Percentiles rank a stretch among this genome's conserved stretches.
These are phyloP conservation scores for Drosophila malerkotliana DNA, from an alignment of 1,140 invertebrate species.

Conservation along the genomic window DNA sequence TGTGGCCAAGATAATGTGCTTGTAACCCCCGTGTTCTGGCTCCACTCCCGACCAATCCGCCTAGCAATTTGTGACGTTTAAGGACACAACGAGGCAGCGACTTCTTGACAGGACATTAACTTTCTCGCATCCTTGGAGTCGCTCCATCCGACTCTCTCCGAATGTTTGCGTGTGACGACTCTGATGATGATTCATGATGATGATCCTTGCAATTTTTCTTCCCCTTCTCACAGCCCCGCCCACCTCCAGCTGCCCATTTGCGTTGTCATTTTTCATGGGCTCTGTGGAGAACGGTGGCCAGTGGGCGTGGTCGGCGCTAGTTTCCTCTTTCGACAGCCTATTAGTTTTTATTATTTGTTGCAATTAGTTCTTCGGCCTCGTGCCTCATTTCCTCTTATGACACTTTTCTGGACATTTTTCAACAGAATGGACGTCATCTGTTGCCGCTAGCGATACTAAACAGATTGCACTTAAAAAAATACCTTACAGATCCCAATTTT, in stretches of 20 bases:
- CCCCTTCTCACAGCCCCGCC: neutral
- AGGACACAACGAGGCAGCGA: constrained; percentile 75
- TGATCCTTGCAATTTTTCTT: constrained; percentile 71
- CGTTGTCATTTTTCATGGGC: constrained; percentile 72
- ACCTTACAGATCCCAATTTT: too few species aligned
- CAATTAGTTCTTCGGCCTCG: constrained; percentile 71
- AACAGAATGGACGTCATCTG: constrained; percentile 76
- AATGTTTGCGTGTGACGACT: constrained; percentile 54
- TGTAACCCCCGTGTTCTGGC: constrained; percentile 37
- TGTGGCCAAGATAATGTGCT: constrained; percentile 59
- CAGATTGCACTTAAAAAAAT: neutral
- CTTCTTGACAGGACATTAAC: constrained; percentile 81
- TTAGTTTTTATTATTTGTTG: constrained; percentile 82
- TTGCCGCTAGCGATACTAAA: constrained; percentile 53
- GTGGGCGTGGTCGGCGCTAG: constrained; percentile 10
- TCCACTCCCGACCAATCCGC: constrained; percentile 1
- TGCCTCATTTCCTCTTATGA: constrained; percentile 56
- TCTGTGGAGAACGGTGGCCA: constrained; percentile 15
- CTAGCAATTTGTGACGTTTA: constrained; percentile 79
- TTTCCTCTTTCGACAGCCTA: constrained; percentile 74
- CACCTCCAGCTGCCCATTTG: constrained; percentile 29
- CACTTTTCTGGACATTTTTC: constrained; percentile 76
- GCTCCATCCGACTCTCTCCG: constrained; percentile 40
- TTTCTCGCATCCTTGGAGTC: constrained; percentile 55
- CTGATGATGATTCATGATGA: constrained; percentile 82